Base-by-base conservation (phyloP, 2,888 invertebrate genomes). In the Cephus runcator region DNA sequence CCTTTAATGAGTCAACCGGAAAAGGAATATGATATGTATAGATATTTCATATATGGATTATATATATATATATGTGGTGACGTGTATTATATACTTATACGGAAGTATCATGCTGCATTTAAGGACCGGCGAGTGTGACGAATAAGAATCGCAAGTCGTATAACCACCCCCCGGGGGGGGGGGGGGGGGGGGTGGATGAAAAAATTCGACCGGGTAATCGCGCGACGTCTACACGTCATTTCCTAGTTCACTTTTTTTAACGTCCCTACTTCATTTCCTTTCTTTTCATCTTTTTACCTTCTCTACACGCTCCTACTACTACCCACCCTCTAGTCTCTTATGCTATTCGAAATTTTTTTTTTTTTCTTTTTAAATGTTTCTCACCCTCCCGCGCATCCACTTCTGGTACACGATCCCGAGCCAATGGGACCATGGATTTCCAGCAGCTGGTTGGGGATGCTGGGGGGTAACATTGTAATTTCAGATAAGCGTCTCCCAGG, bases 401-500 rank as follows among this genome's bases (percentile, higher is more conserved):
- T 78, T 76, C 79, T 79, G 79, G 78, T 75, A 75, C 76, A 75
- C 79, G 78, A 80, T 79, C 68, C 74, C 68, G 77, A 81, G 80
- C 81, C 81, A 82, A 81, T 80, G 80, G 80, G 79, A 77, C 81
- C 81, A 80, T 78, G 83, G 83, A 83, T 86, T 86, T 85, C 82
- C 83, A 86, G 85, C 86, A 84, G 87, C 84, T 86, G 86, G 84
- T 81, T 83, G 81, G 80, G 80, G 76, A 79, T 79, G 79, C 76
- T 80, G 85, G 88, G 88, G 89, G 88, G 88, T 90, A 88, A 91
- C 90, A 90, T 90, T 90, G 90, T 90, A 90, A 91, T 91, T 91
- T 91, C 88, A 90, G 90, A 91, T 91, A 91, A 91, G 91, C 90
- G 88, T 90, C 87, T 90, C 91, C 88, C 90, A 86, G 88, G 90